Base-by-base conservation (phyloP, 1,140 invertebrate genomes). In the Heliothis virescens region DNA sequence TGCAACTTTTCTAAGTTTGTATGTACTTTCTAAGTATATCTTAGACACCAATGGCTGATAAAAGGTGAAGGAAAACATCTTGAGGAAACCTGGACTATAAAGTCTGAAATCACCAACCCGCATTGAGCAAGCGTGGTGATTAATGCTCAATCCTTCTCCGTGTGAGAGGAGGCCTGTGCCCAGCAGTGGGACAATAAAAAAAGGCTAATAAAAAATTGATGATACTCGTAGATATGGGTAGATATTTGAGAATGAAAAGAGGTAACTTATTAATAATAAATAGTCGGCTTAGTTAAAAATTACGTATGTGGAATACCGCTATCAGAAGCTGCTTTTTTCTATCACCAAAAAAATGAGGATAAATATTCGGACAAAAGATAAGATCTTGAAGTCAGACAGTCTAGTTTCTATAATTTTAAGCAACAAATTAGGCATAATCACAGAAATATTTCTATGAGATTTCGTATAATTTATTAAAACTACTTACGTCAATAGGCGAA, bases 401-500 rank as follows among this genome's bases (percentile, higher is more conserved):
- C 15, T 47, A 1, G 13, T 47, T 16, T 63, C 4, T 34, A 11
- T n/a, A 41, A 13, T 34, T 15, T 63, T n/a, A 10, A n/a, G 4
- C 34, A 15, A 63, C 34, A 63, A 63, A 63, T 63, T 63, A 63
- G 34, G n/a, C n/a, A 16, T 63, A 16, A 63, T 63, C 29, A 41
- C 7, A 63, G 13, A 34, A 55, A 15, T 55, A 18, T 21, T 21
- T 57, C 10, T 57, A 2, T 21, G 2, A 55, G 53, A 57, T 2
- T 2, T 57, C 1, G 16, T 26, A 21, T 57, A 57, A 21, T 21
- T 57, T 16, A 15, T 18, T 18, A 21, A 12, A 9, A 57, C 18
- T 57, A n/a, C n/a, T n/a, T n/a, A 21, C 7, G 16, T 57, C 16
- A 57, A 21, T 57, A 7, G 16, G 21, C 2, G 9, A 57, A 21